Percentiles rank a stretch among this genome's conserved stretches.
These are phyloP conservation scores for Drosophila limbata DNA, from an alignment of 2,888 invertebrate genomes.

Conservation along the genomic window DNA sequence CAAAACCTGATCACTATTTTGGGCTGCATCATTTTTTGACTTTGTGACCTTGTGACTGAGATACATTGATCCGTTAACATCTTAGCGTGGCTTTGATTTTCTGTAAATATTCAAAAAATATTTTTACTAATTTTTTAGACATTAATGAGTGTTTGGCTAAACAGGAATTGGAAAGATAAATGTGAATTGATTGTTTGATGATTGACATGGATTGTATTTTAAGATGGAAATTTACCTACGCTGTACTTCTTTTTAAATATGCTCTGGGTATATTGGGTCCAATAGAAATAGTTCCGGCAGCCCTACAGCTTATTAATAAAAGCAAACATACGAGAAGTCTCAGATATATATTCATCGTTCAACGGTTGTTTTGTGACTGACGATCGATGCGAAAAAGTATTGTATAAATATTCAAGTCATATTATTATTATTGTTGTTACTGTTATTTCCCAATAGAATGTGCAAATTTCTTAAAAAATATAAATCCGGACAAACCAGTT, in stretches of 20 bases:
- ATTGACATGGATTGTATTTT: neutral
- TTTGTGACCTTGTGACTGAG: neutral
- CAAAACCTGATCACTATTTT: neutral
- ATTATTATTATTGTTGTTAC: no score
- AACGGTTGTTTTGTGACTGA: constrained; percentile 4
- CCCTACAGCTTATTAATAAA: neutral
- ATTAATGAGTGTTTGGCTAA: neutral
- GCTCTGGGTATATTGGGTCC: neutral
- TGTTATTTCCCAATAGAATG: neutral
- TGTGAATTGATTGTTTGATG: neutral
- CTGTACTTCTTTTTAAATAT: neutral
- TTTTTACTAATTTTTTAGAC: neutral
- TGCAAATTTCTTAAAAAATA: neutral
- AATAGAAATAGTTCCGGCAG: neutral
- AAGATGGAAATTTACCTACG: neutral
- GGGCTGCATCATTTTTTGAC: neutral
- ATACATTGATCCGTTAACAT: neutral
- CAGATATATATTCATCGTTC: neutral
- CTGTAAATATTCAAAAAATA: neutral
- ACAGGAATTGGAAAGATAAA: neutral
- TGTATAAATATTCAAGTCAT: constrained; percentile 6
- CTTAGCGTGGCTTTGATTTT: neutral
- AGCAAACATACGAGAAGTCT: neutral
- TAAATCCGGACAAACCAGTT: neutral
- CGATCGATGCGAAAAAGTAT: neutral